Conservation (phyloP, 2,888 invertebrate species). For the Odontomyia ornata region DNA sequence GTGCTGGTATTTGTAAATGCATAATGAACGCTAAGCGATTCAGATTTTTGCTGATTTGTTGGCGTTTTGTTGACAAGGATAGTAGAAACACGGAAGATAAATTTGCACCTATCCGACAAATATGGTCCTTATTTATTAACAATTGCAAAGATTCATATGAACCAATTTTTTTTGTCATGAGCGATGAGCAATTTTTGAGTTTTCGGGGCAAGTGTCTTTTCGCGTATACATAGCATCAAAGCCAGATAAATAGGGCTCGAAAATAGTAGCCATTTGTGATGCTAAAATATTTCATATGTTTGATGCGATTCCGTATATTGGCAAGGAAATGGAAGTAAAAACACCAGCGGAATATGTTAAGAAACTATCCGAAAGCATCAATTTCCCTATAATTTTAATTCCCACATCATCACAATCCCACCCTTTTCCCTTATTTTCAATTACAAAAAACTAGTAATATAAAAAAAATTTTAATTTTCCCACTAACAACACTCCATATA, state of each 20-base stretch:
- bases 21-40: conserved; percentile 12
- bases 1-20: neutral
- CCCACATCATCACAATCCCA: too few species aligned
- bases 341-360: conserved; percentile 12
- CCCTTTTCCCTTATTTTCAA: too few species aligned
- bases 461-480: too few species aligned
- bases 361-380: conserved; percentile 21
- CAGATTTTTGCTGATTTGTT: neutral
- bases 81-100: conserved; percentile 4
- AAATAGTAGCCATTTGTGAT: conserved; percentile 10
- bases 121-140: conserved; percentile 6
- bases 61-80: conserved; percentile 6
- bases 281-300: neutral
- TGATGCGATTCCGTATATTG: conserved; percentile 15
- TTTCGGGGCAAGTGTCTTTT: conserved; percentile 14
- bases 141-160: conserved; percentile 2
- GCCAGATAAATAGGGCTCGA: neutral
- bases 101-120: conserved; percentile 9
- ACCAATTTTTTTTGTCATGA: conserved; percentile 4
- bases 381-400: too few species aligned
- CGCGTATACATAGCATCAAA: conserved; percentile 14
- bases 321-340: conserved; percentile 16
- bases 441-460: too few species aligned
- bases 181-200: conserved; percentile 7
- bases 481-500: too few species aligned